Evolutionary conservation across 2,888 invertebrate genomes (phyloP).

Genomic region (Neria commutata): DNA sequence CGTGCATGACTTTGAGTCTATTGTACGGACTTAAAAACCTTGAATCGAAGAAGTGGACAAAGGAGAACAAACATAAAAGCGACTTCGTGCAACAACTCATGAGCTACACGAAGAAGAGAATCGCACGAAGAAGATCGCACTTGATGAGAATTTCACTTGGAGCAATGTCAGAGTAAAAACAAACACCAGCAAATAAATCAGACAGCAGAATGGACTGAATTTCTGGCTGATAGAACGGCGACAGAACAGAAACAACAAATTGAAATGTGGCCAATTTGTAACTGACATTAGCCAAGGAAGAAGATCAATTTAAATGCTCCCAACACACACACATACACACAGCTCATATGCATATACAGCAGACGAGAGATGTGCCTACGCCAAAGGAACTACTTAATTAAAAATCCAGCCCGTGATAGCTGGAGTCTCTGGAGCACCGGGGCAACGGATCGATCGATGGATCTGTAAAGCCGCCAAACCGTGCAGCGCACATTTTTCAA

Average conservation of each 20-base stretch:
- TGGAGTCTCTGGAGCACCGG: constrained; percentile 2
- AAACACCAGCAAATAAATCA: constrained; percentile 53
- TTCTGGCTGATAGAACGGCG: constrained; percentile 15
- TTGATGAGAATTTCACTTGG: not conserved
- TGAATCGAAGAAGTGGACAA: not conserved
- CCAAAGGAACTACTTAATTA: constrained; percentile 52
- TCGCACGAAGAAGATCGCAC: not conserved
- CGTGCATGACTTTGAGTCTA: too few species aligned
- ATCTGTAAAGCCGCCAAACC: not conserved
- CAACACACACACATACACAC: not conserved
- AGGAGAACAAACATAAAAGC: too few species aligned
- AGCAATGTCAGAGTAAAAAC: constrained; percentile 25
- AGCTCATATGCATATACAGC: not conserved
- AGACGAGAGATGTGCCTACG: constrained; percentile 7
- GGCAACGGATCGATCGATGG: too few species aligned
- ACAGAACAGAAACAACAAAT: constrained; percentile 39
- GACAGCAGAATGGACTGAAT: constrained; percentile 41
- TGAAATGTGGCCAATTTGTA: constrained; percentile 52
- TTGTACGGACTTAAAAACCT: too few species aligned
- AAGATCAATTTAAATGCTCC: constrained; percentile 13
- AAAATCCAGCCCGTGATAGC: constrained; percentile 50
- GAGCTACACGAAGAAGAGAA: too few species aligned
- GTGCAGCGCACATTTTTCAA: constrained; percentile 43
- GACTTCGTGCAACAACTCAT: too few species aligned
- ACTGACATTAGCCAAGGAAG: constrained; percentile 47